Evolutionary conservation across 2,888 invertebrate species (phyloP), one percentile per base, ranked within the genome.

Genomic region (Perdita meconis): DNA sequence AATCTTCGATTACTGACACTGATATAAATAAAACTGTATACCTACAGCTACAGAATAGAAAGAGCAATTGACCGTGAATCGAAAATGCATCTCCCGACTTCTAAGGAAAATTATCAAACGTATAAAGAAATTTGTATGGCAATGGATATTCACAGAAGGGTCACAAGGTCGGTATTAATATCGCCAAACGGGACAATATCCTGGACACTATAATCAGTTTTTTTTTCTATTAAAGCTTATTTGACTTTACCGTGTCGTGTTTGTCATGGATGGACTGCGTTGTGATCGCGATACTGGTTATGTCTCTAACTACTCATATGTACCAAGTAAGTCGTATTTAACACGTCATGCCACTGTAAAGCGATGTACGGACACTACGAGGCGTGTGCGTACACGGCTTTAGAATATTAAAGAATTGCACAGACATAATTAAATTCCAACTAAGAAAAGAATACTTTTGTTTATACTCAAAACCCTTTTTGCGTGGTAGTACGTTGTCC

Each of bases 91-190:
- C 12, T 19, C 13, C 44, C 16, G 19, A 19, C 2, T 16, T 16
- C 5, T 16, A 36, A 36, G 12, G 5, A 36, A 36, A 1, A 22
- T 10, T 12, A 12, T 16, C 10, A 2, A 19, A 56, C 55, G 34
- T 56, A 56, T 19, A 34, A 2, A 1, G 36, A 56, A 36, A 56
- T 56, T 56, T 56, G 56, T 19, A 5, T 8, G 19, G 36, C 36
- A 19, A 56, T 56, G 56, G 19, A 56, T 4, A 56, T 44, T 44
- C 19, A 44, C 44, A n/a, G 19, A 16, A 6, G 19, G 8, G 19
- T 44, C 16, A 16, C 44, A 16, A 44, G 44, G 44, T 44, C n/a
- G 6, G 44, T 44, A 44, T 44, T 16, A 6, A 16, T 19, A 44
- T 16, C 19, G 10, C 19, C 10, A 44, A 44, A 16, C 16, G 44